Base-by-base conservation (phyloP, 2,888 invertebrate genomes). In the Conomelus anceps region DNA sequence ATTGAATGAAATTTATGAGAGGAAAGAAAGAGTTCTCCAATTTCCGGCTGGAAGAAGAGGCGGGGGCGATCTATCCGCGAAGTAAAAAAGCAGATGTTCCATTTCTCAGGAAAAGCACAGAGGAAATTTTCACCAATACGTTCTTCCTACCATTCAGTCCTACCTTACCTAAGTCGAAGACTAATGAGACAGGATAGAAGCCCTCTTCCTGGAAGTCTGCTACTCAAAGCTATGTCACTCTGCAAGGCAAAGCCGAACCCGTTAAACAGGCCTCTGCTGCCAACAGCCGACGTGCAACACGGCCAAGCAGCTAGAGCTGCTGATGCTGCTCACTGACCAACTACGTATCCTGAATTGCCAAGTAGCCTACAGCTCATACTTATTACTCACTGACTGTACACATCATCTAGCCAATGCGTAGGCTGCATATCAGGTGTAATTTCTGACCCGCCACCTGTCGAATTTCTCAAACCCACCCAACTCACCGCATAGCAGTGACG, bases 141-240 rank as follows among this genome's bases (percentile, higher is more conserved):
- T 26, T 86, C 26, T 86, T 86, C 23, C 86, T 13, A 34, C 13
- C 34, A 34, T 24, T 23, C 23, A 86, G 23, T 23, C 24, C 29
- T 26, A 86, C 86, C 86, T 86, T 26, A 86, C 86, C 86, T 86
- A 86, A 86, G 29, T 29, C 29, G 86, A 86, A 86, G 86, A 86
- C 86, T 86, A 86, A 86, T 86, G 86, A 86, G 86, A 86, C 86
- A 86, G 29, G 86, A 86, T 86, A 29, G 86, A 86, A 29, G 86
- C 29, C 86, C 86, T 86, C 86, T 86, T 86, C 86, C 86, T 26
- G 29, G 86, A 86, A 86, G 86, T 22, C 86, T 23, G 24, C 86
- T 86, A 86, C 86, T 86, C 24, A 22, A 86, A 86, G 86, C 86
- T 86, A 86, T 86, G 86, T 86, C 86, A 86, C 86, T 86, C 29